A percentile compares a stretch with the other conserved stretches of the same genome.
These are phyloP conservation scores for Pararge aegeria DNA, from an alignment of 1,140 invertebrate species.

Conservation along the genomic window DNA sequence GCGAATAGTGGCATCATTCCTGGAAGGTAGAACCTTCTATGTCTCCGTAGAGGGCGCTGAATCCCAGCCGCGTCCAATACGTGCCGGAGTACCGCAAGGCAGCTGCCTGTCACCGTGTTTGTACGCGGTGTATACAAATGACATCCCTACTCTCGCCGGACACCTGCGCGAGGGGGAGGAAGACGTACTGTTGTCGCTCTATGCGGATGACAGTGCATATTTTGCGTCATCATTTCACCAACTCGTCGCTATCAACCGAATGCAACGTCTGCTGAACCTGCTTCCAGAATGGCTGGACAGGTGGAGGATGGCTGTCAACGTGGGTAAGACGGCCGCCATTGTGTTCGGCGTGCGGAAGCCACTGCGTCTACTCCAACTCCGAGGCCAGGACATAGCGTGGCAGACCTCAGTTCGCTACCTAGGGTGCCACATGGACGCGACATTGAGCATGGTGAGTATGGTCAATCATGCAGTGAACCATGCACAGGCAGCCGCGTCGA, in stretches of 20 bases:
- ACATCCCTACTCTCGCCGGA: slow-evolving; percentile 40
- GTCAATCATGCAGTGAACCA: slow-evolving; percentile 1
- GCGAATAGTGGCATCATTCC: no score
- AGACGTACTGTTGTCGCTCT: slow-evolving; percentile 15
- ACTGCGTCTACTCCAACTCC: background rate
- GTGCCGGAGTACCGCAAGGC: background rate
- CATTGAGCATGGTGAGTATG: background rate
- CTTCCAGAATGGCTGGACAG: slow-evolving; percentile 24
- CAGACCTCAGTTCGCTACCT: slow-evolving; percentile 3
- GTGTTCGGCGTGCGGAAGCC: background rate
- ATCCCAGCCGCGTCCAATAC: no score
- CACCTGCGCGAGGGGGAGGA: slow-evolving; percentile 9
- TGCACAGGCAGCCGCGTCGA: background rate
- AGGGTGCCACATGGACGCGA: slow-evolving; percentile 6
- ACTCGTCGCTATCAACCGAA: background rate
- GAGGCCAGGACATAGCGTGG: slow-evolving; percentile 3
- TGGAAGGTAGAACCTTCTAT: background rate
- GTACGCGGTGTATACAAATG: slow-evolving; percentile 44
- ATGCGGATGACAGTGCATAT: slow-evolving; percentile 31
- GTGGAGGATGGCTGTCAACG: slow-evolving; percentile 24
- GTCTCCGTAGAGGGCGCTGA: slow-evolving; percentile 2
- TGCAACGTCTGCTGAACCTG: slow-evolving; percentile 21
- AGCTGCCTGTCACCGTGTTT: slow-evolving; percentile 41
- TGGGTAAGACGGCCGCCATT: slow-evolving; percentile 13
- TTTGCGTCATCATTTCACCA: slow-evolving; percentile 17